Percentiles rank a stretch among this genome's conserved stretches.
Conservation (phyloP, 2,113 vertebrate genomes). For the Hippolais icterina region DNA sequence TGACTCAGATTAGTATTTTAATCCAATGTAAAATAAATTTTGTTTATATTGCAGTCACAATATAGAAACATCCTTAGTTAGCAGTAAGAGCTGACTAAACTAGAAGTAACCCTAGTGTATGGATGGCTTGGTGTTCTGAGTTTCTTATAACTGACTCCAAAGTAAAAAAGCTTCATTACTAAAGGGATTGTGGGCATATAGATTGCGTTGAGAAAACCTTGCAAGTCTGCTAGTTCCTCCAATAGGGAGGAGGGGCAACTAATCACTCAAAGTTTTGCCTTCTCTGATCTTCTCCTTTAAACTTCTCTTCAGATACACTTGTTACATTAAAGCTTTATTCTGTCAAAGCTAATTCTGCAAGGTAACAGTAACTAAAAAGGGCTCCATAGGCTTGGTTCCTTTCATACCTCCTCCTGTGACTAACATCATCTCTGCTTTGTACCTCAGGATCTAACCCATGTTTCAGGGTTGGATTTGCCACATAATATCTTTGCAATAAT, state of each 20-base stretch:
- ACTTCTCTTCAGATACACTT: neutral
- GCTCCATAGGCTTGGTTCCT: neutral
- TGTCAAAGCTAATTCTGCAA: neutral
- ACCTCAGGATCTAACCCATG: neutral
- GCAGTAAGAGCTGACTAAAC: neutral
- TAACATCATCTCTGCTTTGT: neutral
- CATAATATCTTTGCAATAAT: neutral
- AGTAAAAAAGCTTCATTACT: neutral
- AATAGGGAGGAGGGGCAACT: neutral
- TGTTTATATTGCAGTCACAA: neutral
- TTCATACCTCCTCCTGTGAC: neutral
- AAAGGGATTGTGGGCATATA: neutral
- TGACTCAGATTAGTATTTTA: neutral
- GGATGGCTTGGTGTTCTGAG: neutral
- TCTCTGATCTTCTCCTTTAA: neutral
- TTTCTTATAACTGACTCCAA: neutral
- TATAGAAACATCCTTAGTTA: neutral
- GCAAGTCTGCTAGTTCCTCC: neutral
- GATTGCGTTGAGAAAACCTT: neutral
- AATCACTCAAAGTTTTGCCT: neutral
- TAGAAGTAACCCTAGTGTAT: neutral
- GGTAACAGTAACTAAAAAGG: neutral
- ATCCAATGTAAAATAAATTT: neutral
- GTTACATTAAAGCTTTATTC: neutral
- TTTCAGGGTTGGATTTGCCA: neutral